Base-by-base conservation (phyloP, 2,797 vertebrate genomes). In the Cheirogaleus major region DNA sequence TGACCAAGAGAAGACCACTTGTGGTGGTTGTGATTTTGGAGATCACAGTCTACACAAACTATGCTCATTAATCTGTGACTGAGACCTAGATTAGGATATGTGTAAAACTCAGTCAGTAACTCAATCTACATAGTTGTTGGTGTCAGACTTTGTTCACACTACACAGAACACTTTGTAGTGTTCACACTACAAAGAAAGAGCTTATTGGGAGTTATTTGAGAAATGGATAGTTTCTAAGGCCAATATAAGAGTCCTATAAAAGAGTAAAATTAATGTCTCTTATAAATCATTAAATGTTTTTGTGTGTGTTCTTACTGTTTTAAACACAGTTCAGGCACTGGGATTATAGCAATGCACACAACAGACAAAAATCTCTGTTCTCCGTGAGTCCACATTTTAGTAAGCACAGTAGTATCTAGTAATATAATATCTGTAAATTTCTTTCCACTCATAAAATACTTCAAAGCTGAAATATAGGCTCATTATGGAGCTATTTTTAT, bases 171-270 rank as follows among this genome's bases (percentile, higher is more conserved):
- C 45, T 45, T 45, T 45, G 45, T 12, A 45, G 45, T 45, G 45
- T 45, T 45, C 45, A 45, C 45, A 45, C 45, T 45, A 45, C 5
- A 83, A 78, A 91, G 57, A 7, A 72, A 65, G 17, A 35, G 43
- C 17, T 50, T 93, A 25, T 8, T 35, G 30, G 50, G 72, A 35
- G 52, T 27, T 67, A 67, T 70, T 59, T 75, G 41, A 93, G 55
- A 97, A 95, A 57, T 23, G 17, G 13, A 18, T 45, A 76, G 20
- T 79, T 96, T 93, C 84, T 76, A 63, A 79, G 65, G 13, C 72
- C 32, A 91, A 86, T 18, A 1, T 50, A 73, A 91, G 35, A 91
- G 57, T 61, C 14, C 12, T 83, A 79, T 7, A 86, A 91, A 83
- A 76, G 35, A 61, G 2, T 63, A 93, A 84, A 91, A 78, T 30